Evolutionary conservation across 2,797 vertebrate species (phyloP).

Genomic region (Tauraco hartlaubi): DNA sequence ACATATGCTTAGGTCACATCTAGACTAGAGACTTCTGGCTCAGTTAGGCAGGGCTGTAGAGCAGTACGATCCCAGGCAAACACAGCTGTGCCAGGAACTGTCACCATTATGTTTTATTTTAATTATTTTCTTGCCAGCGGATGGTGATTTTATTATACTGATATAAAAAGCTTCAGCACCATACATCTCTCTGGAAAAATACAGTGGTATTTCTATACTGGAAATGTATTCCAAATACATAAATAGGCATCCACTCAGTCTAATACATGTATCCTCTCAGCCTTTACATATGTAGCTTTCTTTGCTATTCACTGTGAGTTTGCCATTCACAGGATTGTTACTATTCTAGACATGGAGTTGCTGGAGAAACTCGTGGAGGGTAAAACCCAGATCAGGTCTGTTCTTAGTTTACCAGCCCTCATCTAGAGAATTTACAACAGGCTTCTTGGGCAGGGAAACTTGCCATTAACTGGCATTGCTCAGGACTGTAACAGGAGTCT

Average conservation of each 20-base stretch:
- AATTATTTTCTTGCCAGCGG: not conserved
- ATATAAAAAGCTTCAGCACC: not conserved
- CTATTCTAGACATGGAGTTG: not conserved
- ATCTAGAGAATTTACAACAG: not conserved
- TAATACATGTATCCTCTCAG: not conserved
- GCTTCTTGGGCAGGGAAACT: not conserved
- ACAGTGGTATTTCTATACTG: not conserved
- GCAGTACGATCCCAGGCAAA: not conserved
- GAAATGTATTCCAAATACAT: not conserved
- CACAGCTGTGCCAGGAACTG: not conserved
- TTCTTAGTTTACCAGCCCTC: not conserved
- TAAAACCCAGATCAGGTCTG: not conserved
- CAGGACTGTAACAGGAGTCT: not conserved
- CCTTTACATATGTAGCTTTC: not conserved
- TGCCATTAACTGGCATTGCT: not conserved
- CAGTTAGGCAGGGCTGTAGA: not conserved
- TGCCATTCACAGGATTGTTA: not conserved
- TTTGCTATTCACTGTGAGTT: not conserved
- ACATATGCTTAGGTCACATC: not conserved
- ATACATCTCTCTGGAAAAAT: not conserved
- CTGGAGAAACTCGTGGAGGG: not conserved
- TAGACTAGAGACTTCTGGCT: constrained; percentile 2
- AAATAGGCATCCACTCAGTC: not conserved
- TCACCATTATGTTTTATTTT: rapidly evolving
- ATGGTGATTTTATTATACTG: not conserved